Percentiles rank a stretch among this genome's conserved stretches.
Evolutionary conservation across 2,888 invertebrate genomes (phyloP).

Genomic region (Diadromus collaris): DNA sequence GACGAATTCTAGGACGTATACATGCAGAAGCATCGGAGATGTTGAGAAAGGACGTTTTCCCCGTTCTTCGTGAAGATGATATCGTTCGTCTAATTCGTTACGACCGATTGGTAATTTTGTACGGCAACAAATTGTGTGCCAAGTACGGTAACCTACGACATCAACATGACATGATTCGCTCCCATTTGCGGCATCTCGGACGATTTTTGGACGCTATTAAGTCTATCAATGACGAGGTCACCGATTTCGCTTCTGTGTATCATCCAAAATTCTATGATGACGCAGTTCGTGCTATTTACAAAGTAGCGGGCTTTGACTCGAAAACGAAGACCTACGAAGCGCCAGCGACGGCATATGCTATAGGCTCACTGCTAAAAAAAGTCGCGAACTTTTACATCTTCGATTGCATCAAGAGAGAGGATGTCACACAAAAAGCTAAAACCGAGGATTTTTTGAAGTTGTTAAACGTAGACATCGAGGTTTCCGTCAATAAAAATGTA

Average conservation of each 20-base stretch:
- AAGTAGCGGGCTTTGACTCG: conserved; percentile 16
- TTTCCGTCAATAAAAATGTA: conserved; percentile 58
- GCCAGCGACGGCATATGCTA: conserved; percentile 27
- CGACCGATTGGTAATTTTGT: conserved; percentile 59
- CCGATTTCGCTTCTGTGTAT: conserved; percentile 43
- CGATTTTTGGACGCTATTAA: conserved; percentile 33
- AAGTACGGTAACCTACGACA: conserved; percentile 41
- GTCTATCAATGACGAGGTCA: conserved; percentile 21
- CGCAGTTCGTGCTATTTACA: conserved; percentile 32
- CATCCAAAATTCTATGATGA: conserved; percentile 40
- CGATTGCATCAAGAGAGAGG: conserved; percentile 25
- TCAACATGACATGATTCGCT: conserved; percentile 54
- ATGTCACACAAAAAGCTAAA: conserved; percentile 12
- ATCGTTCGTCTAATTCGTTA: conserved; percentile 53
- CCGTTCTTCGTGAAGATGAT: conserved; percentile 54
- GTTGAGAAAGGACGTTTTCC: conserved; percentile 56
- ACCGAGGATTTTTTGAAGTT: conserved; percentile 58
- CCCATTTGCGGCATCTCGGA: conserved; percentile 40
- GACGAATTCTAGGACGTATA: conserved; percentile 54
- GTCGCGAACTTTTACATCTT: conserved; percentile 16
- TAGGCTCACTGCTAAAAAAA: conserved; percentile 40
- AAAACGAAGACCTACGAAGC: conserved; percentile 21
- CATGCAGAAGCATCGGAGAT: conserved; percentile 53
- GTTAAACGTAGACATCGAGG: conserved; percentile 51
- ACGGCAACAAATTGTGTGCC: conserved; percentile 19